Evolutionary conservation across 1,140 invertebrate genomes (phyloP).

Genomic region (Mylabris phalerata): DNA sequence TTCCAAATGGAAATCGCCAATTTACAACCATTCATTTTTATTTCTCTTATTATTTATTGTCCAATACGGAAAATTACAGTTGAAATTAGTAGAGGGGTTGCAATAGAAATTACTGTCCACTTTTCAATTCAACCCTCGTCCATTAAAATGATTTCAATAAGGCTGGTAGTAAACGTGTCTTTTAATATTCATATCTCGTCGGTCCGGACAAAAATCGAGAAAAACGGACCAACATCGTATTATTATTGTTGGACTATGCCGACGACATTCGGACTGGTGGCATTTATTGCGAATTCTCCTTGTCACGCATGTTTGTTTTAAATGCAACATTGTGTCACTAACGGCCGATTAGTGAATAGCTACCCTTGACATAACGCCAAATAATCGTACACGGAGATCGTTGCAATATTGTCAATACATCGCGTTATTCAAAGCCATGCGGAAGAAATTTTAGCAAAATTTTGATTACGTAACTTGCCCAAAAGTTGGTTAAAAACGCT

Average conservation of each 20-base stretch:
- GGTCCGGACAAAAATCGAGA: slow-evolving; percentile 15
- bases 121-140: slow-evolving; percentile 14
- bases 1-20: no score
- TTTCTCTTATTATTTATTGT: no score
- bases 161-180: background rate
- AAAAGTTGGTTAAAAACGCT: background rate
- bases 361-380: no score
- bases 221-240: background rate
- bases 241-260: no score
- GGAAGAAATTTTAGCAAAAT: background rate
- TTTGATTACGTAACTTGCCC: no score
- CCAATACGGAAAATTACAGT: no score
- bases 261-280: background rate
- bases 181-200: slow-evolving; percentile 19
- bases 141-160: slow-evolving; percentile 18
- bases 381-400: no score
- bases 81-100: no score
- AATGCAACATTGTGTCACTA: slow-evolving; percentile 28
- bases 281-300: slow-evolving; percentile 27
- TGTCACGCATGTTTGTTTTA: slow-evolving; percentile 30
- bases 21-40: no score
- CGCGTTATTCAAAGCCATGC: background rate
- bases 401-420: no score
- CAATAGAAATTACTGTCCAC: slow-evolving; percentile 1
- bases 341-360: no score